Base-by-base conservation (phyloP, 2,888 invertebrate species). In the Iphiclides podalirius region DNA sequence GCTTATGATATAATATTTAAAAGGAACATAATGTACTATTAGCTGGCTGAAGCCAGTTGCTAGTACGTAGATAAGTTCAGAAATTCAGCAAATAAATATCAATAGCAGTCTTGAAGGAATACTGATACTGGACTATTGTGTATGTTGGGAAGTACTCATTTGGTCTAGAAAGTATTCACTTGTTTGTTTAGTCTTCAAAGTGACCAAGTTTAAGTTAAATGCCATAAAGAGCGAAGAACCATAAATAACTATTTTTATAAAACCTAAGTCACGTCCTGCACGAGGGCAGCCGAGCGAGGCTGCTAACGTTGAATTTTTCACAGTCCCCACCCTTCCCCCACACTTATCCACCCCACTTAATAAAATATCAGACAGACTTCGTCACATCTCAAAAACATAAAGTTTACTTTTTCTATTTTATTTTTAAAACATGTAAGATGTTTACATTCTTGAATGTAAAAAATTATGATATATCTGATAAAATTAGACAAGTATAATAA, bases 351-450 rank as follows among this genome's bases (percentile, higher is more conserved):
- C 58, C 40, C n/a, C n/a, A n/a, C n/a, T 60, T 78, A 78, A 84
- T 84, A 84, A 82, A 79, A 80, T 76, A 83, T 82, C 66, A 78
- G 60, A 56, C 62, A 75, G 73, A 77, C 79, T 79, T 82, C 79
- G 79, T 79, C 82, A 79, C 81, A 78, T 79, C 66, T 75, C 72
- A 70, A 73, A 61, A 55, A 61, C 55, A 59, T 54, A 60, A 59
- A 58, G 45, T 57, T 54, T 52, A 46, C 34, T 51, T 45, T 52
- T 42, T 42, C 36, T 33, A 16, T 34, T 49, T 38, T 39, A 49
- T 38, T 28, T 33, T 17, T 47, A 36, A 47, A 37, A 48, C 20
- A 31, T 33, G 41, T 17, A n/a, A n/a, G n/a, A n/a, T n/a, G n/a
- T n/a, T n/a, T n/a, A n/a, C 4, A 11, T 15, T 26, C 15, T 26